Evolutionary conservation across 2,113 vertebrate genomes (phyloP), one percentile per base, ranked within the genome.

Genomic region (Tringa solitaria): DNA sequence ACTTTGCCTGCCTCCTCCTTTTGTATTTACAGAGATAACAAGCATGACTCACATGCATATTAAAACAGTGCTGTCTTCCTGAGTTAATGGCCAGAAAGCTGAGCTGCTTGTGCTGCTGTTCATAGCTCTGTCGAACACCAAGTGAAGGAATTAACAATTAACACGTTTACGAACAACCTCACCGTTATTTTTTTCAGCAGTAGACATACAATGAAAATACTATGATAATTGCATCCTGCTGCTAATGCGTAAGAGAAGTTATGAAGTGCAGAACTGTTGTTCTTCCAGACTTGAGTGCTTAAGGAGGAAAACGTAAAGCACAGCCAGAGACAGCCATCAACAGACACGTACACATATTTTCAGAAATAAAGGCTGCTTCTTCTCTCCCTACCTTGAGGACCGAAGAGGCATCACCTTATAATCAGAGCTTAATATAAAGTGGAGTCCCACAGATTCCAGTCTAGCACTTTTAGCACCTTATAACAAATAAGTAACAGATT

Each of bases 21-120:
- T 92, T 63, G 15, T 77, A 45, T 86, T 95, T 90, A 73, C 33
- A 74, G 65, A 90, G 41, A 53, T 41, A 93, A 90, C 68, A 94
- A 83, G 18, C 4, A 50, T 67, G 50, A 91, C 56, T 95, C 84
- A 61, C 8, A 65, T 19, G 20, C 30, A 43, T 50, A 84, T 46
- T 81, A 78, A 72, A 93, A 63, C 43, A 51, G 51, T 15, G 21
- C 30, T 53, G 27, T 48, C 43, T 87, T 84, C 77, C 73, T 27
- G 8, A 75, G 18, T 68, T 78, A 75, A 56, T 16, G 68, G 61
- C 14, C 70, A 92, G 53, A 84, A 79, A 78, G 48, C 33, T 6
- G 16, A 89, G 23, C 6, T 53, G 28, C 37, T 77, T 63, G 28
- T 33, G 53, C 33, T 79, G 45, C 30, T 75, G 26, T 61, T 65